A percentile compares a stretch with the other conserved stretches of the same genome.
phyloP scores from a whole-genome alignment of 2,888 invertebrate species.

The Mythimna lalbum region DNA sequence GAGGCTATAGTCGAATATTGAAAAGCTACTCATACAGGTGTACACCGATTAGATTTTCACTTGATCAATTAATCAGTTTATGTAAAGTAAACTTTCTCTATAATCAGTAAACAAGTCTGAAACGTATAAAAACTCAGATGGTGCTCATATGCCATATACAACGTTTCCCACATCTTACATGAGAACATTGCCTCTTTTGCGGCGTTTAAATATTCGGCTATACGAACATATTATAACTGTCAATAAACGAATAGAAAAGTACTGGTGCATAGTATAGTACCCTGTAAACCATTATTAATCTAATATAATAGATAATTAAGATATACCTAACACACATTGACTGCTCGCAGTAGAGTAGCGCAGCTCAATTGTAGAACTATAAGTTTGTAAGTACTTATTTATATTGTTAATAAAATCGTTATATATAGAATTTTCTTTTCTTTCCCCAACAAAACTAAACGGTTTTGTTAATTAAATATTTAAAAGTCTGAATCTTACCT shows the following conservation, averaged over 20 bases:
- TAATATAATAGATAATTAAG: constrained; percentile 67
- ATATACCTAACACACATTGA: constrained; percentile 81
- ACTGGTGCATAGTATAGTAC: constrained; percentile 82
- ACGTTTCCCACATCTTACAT: neutral
- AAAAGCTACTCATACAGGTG: constrained; percentile 41
- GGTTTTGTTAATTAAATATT: neutral
- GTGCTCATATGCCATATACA: constrained; percentile 15
- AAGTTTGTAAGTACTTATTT: constrained; percentile 90
- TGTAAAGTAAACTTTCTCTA: neutral
- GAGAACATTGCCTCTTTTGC: neutral
- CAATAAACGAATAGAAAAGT: constrained; percentile 68
- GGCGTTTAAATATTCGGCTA: constrained; percentile 60
- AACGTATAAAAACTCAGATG: constrained; percentile 10
- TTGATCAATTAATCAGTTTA: constrained; percentile 9
- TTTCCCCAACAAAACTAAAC: constrained; percentile 30
- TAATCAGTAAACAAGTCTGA: constrained; percentile 2
- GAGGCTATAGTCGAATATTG: constrained; percentile 62
- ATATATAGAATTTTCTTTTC: constrained; percentile 81
- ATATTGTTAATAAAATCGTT: constrained; percentile 91
- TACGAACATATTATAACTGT: constrained; percentile 55
- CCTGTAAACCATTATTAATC: constrained; percentile 67
- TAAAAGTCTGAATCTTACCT: neutral
- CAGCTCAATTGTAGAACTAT: constrained; percentile 89
- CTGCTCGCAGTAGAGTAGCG: constrained; percentile 90
- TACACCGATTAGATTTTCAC: constrained; percentile 4